Evolutionary conservation across 2,113 vertebrate species (phyloP), one percentile per base, ranked within the genome.

Genomic region (Saccopteryx bilineata): DNA sequence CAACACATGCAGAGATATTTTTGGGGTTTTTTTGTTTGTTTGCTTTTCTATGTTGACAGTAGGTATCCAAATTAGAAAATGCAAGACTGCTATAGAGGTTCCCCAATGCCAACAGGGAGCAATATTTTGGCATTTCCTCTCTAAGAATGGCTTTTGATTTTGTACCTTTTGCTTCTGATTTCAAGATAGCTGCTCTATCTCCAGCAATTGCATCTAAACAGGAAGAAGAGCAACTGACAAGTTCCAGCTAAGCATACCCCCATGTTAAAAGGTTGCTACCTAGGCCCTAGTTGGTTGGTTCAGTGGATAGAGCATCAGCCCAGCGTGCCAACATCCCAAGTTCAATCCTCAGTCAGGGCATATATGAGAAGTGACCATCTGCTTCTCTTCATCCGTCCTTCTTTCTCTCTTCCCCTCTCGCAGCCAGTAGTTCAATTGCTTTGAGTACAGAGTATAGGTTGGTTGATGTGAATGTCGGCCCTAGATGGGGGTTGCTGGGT

Each of bases 141-240:
- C 61, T 56, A 48, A n/a, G 54, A 84, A 46, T 90, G 46, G 23
- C 69, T 86, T 89, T 76, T 78, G 23, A 76, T 56, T 85, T 75
- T 50, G 54, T 9, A 13, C 21, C 66, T 95, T 88, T 87, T 23
- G 68, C n/a, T 14, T 93, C 3, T 88, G 75, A 80, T 90, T 92
- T 94, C 52, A 74, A 69, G 13, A 92, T 48, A n/a, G 58, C 8
- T 48, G 18, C 28, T 83, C 23, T 82, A 4, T 46, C 23, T 94
- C 68, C 26, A 80, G n/a, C 15, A 87, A 85, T n/a, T 74, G 50
- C 17, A 54, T 75, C 12, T 17, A 85, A 5, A 4, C 9, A 89
- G 72, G 15, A 87, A 56, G 33, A 95, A 94, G 14, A 8, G 10
- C 24, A 48, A 83, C 63, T 91, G 58, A n/a, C 0, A 48, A 21